Conservation (phyloP, 2,113 vertebrate species). For the Labeo rohita region DNA sequence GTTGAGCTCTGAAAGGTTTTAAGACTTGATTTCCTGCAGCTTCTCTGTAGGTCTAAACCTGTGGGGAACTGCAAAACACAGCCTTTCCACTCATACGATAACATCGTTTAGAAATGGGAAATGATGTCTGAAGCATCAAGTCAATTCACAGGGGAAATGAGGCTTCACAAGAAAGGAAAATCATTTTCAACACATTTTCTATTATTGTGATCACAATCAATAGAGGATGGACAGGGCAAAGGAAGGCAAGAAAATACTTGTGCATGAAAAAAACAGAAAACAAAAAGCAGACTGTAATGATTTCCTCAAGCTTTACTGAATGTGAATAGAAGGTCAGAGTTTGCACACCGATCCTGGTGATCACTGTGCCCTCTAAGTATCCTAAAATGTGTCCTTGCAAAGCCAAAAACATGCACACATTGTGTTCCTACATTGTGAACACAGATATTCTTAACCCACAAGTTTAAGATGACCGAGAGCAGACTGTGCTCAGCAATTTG, state of each 20-base stretch:
- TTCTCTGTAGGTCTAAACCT: conserved; percentile 26
- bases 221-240: not conserved
- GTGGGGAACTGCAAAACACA: conserved; percentile 22
- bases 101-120: conserved; percentile 13
- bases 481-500: conserved; percentile 10
- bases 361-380: not conserved
- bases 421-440: not conserved
- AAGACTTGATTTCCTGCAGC: conserved; percentile 22
- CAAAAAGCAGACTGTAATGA: not conserved
- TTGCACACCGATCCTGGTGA: not conserved
- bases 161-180: not conserved
- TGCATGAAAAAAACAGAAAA: not conserved
- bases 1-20: conserved; percentile 15
- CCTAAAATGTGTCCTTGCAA: not conserved
- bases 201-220: conserved; percentile 22
- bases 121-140: not conserved
- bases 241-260: not conserved
- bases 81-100: conserved; percentile 13
- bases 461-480: not conserved
- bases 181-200: conserved; percentile 12
- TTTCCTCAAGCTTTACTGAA: conserved; percentile 8
- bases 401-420: not conserved
- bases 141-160: conserved; percentile 19
- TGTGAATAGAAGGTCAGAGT: not conserved
- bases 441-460: conserved; percentile 2